Conservation (phyloP, 2,113 vertebrate genomes). For the Kobus ellipsiprymnus region DNA sequence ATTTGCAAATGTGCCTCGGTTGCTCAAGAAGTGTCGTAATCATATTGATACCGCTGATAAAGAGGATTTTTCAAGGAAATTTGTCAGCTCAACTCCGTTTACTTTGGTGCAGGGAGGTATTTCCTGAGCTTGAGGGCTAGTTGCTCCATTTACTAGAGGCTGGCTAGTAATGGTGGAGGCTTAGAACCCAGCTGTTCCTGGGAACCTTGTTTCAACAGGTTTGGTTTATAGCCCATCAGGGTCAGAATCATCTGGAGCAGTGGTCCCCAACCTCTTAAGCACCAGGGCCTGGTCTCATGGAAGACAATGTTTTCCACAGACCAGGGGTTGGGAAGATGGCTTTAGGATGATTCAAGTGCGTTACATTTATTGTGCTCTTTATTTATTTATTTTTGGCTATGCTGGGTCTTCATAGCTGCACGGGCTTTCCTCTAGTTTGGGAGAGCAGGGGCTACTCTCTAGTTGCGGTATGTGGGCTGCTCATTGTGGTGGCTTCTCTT, state of each 20-base stretch:
- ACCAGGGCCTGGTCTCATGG: not conserved
- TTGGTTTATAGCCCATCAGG: not conserved
- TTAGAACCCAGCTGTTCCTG: not conserved
- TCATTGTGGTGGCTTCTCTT: not conserved
- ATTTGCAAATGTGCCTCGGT: not conserved
- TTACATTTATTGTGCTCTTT: not conserved
- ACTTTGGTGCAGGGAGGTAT: not conserved
- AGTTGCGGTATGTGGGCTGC: not conserved
- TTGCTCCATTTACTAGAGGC: not conserved
- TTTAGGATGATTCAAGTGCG: not conserved
- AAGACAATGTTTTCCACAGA: not conserved
- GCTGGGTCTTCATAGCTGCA: not conserved
- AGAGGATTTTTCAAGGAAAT: not conserved
- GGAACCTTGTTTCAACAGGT: not conserved
- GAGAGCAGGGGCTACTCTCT: not conserved
- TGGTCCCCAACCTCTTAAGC: not conserved
- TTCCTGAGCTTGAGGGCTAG: not conserved
- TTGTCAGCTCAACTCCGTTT: not conserved
- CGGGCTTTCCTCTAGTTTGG: rapidly evolving
- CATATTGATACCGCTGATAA: not conserved
- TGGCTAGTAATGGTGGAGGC: not conserved
- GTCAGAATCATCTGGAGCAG: not conserved
- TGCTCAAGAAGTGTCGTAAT: not conserved
- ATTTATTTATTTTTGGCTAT: not conserved
- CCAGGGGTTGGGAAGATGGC: not conserved